phyloP scores from a whole-genome alignment of 1,140 invertebrate genomes.

The Drosophila yakuba region DNA sequence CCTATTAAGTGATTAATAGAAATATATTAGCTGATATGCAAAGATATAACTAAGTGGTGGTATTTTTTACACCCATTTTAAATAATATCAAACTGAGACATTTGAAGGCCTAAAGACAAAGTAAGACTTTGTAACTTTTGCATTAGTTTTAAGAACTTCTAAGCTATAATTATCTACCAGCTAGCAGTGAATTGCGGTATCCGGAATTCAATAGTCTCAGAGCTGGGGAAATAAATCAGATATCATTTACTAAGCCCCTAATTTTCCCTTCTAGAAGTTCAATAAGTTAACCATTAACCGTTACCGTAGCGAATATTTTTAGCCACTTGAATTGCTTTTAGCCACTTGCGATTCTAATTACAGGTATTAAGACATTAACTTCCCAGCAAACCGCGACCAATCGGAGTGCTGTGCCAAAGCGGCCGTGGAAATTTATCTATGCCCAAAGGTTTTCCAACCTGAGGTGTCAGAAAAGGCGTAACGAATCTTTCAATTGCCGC shows the following conservation, averaged over 20 bases:
- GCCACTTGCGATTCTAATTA: slow-evolving; percentile 66
- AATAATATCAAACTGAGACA: too few relatives aligned
- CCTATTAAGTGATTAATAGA: slow-evolving; percentile 8
- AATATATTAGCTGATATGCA: neutral
- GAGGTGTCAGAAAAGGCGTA: slow-evolving; percentile 50
- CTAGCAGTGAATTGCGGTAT: neutral
- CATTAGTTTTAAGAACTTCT: neutral
- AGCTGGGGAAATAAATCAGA: slow-evolving; percentile 2
- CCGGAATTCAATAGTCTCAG: neutral
- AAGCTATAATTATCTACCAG: neutral
- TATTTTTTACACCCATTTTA: neutral
- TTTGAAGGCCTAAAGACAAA: too few relatives aligned
- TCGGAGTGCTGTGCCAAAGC: slow-evolving; percentile 40
- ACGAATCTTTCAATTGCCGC: slow-evolving; percentile 42
- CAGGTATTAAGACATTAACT: slow-evolving; percentile 56
- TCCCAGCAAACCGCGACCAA: slow-evolving; percentile 63
- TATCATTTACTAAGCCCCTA: slow-evolving; percentile 9
- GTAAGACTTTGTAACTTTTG: neutral
- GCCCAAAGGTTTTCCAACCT: slow-evolving; percentile 20
- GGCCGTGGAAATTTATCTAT: slow-evolving; percentile 53
- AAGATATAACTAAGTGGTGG: neutral
- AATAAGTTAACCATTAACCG: slow-evolving; percentile 17
- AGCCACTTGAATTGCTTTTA: slow-evolving; percentile 34
- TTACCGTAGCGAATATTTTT: slow-evolving; percentile 19
- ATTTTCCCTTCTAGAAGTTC: slow-evolving; percentile 31